phyloP scores from a whole-genome alignment of 2,888 invertebrate species.

The Didymodactylos carnosus region DNA sequence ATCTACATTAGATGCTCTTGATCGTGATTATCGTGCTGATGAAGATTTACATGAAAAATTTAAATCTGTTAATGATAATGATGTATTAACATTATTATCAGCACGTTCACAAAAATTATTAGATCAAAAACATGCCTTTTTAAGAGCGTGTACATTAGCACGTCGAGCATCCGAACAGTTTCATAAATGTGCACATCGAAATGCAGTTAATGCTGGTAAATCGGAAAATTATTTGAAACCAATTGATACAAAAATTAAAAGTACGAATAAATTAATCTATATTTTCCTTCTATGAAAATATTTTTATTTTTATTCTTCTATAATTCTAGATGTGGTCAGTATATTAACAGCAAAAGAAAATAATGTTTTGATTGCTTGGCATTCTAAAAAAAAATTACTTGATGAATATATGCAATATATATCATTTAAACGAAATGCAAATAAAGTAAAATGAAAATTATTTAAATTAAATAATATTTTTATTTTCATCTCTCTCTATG shows the following conservation, averaged over 20 bases:
- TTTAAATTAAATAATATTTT: too few species aligned
- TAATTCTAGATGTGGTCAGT: background rate
- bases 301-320: too few species aligned
- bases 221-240: background rate
- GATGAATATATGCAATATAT: background rate
- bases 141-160: background rate
- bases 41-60: background rate
- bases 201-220: background rate
- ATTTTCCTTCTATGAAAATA: too few species aligned
- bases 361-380: background rate
- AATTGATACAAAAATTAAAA: background rate
- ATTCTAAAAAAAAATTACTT: background rate
- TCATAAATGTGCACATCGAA: background rate
- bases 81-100: background rate
- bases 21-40: background rate
- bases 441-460: too few species aligned
- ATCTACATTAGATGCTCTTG: background rate
- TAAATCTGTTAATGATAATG: background rate
- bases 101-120: background rate
- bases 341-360: background rate
- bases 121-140: background rate
- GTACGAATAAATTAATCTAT: background rate
- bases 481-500: too few species aligned
- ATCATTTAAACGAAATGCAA: background rate
- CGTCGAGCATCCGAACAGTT: background rate